These are phyloP conservation scores for Balaeniceps rex DNA, from an alignment of 2,113 vertebrate species.

Conservation along the genomic window DNA sequence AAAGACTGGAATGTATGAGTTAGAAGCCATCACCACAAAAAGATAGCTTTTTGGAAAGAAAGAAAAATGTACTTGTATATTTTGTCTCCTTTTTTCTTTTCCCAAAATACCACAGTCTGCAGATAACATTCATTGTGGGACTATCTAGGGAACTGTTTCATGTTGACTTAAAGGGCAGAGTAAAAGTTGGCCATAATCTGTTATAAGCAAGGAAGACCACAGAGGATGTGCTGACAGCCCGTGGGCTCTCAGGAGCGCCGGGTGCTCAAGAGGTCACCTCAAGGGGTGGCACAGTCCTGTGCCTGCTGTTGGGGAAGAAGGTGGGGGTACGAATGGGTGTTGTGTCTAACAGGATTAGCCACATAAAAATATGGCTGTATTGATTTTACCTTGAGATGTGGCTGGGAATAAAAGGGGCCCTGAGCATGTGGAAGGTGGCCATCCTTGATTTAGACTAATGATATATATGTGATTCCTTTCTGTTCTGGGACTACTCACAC, in stretches of 20 bases:
- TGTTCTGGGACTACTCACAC: background rate
- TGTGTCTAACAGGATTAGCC: background rate
- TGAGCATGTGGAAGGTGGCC: background rate
- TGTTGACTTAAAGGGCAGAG: background rate
- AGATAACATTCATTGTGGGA: conserved; percentile 11
- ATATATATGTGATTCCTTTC: background rate
- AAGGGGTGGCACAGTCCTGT: background rate
- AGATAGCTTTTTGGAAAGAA: background rate
- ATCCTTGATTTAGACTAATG: background rate
- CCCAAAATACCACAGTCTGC: background rate
- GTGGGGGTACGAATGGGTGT: background rate
- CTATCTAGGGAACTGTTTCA: background rate
- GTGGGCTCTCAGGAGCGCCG: fast-evolving
- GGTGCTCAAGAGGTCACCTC: background rate
- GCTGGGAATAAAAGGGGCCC: background rate
- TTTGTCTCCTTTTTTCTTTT: conserved; percentile 10
- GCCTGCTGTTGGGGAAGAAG: background rate
- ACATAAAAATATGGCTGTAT: background rate
- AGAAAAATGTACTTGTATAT: background rate
- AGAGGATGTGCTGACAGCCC: background rate
- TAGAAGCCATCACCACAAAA: background rate
- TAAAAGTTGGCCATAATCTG: background rate
- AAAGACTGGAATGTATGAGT: background rate
- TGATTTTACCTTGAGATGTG: background rate
- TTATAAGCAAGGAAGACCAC: background rate